Base-by-base conservation (phyloP, 2,888 invertebrate species). In the Coenonympha arcania region DNA sequence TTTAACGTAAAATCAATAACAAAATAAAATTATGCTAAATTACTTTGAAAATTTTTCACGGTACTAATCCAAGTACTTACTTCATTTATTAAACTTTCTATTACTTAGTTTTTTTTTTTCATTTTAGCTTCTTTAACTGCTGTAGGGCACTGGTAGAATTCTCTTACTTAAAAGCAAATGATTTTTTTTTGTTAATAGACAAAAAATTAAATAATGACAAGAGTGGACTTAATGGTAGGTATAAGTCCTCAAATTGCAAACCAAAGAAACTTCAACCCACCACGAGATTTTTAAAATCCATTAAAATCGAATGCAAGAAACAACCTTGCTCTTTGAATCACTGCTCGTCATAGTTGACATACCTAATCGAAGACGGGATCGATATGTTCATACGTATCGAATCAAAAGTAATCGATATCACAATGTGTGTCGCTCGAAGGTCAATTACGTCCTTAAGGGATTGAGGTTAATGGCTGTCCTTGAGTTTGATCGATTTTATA, bases 401-500 rank as follows among this genome's bases (percentile, higher is more conserved):
- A 66, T 63, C 63, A 68, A 69, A 68, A 71, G 73, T 68, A 68
- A 68, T 64, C 65, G 69, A 76, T 76, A 78, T 76, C 73, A 67
- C 59, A 58, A 56, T 56, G 54, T 50, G 64, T 66, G 62, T 67
- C 67, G 57, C 54, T 63, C 51, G 75, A 77, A 81, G 79, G 78
- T 73, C 72, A 69, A 62, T 61, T 61, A 66, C 71, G 69, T 76
- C 75, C 77, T 73, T 71, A 62, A 75, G 71, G 76, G 76, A 78
- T 78, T 75, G 71, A 71, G 76, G 76, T 69, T 77, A 79, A 79
- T 74, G 70, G 72, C 68, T 68, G 68, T 69, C 69, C 67, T 68
- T 68, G 63, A 64, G 63, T 67, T 39, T 64, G 63, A 58, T 64
- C 52, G 69, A 76, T 71, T 54, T 51, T 56, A 49, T 66, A 75